Conservation (phyloP, 2,113 vertebrate genomes). For the Ameiurus melas region DNA sequence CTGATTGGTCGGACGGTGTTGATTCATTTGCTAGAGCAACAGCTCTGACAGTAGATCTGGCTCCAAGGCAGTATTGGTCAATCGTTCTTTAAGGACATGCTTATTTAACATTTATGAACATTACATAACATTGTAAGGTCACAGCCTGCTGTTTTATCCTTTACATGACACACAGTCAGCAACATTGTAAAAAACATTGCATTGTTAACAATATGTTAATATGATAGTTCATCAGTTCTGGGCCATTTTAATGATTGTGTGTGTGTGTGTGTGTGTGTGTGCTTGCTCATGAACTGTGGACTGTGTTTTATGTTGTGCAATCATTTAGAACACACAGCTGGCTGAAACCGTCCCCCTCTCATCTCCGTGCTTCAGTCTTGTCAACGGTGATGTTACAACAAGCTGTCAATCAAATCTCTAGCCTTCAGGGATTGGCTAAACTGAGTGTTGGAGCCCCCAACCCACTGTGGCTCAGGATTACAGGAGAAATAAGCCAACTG, state of each 20-base stretch:
- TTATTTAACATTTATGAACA: background rate
- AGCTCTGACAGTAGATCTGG: background rate
- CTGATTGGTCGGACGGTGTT: background rate
- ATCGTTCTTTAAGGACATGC: background rate
- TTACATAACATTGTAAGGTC: background rate
- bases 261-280: background rate
- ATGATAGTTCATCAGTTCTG: background rate
- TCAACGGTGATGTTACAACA: conserved; percentile 25
- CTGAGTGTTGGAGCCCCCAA: too few species aligned
- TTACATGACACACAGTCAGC: background rate
- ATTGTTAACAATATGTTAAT: background rate
- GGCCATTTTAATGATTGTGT: background rate
- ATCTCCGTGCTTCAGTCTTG: background rate
- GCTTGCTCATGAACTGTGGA: background rate
- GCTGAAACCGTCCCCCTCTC: background rate
- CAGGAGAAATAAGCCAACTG: conserved; percentile 17
- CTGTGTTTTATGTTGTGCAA: background rate
- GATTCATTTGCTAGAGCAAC: background rate
- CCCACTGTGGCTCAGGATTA: background rate
- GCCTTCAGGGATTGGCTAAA: conserved; percentile 14
- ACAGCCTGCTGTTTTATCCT: background rate
- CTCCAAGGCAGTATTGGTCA: background rate
- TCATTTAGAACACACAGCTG: background rate
- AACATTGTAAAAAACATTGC: background rate
- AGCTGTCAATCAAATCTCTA: conserved; percentile 6